Evolutionary conservation across 2,797 vertebrate species (phyloP), one percentile per base, ranked within the genome.

Genomic region (Chromobotia macracanthus): DNA sequence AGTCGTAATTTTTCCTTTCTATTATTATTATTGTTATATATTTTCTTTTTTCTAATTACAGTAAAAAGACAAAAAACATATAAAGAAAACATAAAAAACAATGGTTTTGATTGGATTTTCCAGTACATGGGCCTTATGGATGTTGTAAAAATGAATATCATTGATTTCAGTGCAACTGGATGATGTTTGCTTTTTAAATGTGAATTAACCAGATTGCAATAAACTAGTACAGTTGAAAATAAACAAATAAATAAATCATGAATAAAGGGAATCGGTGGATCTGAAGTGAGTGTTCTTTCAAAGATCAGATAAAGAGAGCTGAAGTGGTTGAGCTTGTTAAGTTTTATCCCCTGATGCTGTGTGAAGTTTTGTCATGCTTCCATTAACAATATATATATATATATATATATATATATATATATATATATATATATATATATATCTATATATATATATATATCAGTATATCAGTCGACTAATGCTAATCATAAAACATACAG

Each of bases 201-300:
- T 97, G 96, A 97, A 95, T 96, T 95, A 95, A 96, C 95, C 96
- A 96, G 96, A 97, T 95, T 95, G 95, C 95, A 97, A 96, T 96
- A 95, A 95, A 95, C 95, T 95, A 96, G 95, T 96, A 95, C 95
- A 95, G 94, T 96, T 94, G 93, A 90, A 91, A 91, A 87, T 91
- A 90, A 86, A 85, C 82, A 89, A 93, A 92, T 91, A 92, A 94
- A 94, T 92, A 91, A 92, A 93, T 90, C 89, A 91, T 86, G 91
- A 97, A 97, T 96, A 95, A 96, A 97, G 93, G 95, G 92, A 95
- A 93, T 90, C 87, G 89, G 88, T 92, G 93, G 93, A 88, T 88
- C 87, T 86, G 90, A 71, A 90, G 88, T 84, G 85, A 89, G 86
- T 90, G 88, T 85, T 86, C 60, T 82, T 84, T 79, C 70, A 48